Evolutionary conservation across 2,113 vertebrate genomes (phyloP).

Genomic region (Scatophagus argus): DNA sequence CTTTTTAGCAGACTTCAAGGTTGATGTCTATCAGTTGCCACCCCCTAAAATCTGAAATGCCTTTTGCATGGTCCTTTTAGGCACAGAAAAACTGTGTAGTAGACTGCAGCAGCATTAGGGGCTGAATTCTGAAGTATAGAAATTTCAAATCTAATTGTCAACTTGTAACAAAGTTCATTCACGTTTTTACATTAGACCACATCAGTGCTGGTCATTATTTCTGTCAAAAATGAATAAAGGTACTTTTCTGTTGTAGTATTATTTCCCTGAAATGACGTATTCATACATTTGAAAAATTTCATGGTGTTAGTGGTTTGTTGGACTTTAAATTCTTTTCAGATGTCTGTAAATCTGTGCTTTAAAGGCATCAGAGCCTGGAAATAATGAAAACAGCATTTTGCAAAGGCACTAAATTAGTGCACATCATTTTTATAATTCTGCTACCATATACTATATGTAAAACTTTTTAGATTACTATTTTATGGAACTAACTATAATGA

Average conservation of each 20-base stretch:
- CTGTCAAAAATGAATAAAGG: background rate
- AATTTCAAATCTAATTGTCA: background rate
- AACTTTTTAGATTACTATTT: constrained; percentile 3
- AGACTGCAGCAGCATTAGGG: background rate
- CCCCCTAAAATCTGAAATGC: constrained; percentile 49
- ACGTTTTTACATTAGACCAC: background rate
- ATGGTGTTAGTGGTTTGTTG: background rate
- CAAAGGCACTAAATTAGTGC: background rate
- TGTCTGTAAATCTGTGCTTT: background rate
- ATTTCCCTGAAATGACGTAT: background rate
- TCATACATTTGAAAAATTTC: constrained; percentile 7
- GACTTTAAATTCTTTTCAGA: constrained; percentile 31
- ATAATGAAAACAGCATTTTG: background rate
- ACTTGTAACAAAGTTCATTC: background rate
- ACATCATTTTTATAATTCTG: background rate
- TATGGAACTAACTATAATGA: background rate
- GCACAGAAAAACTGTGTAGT: constrained; percentile 2
- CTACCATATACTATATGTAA: background rate
- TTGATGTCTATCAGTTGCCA: constrained; percentile 67
- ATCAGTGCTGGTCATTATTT: background rate
- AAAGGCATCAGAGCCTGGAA: background rate
- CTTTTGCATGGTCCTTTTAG: background rate
- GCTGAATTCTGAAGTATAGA: background rate
- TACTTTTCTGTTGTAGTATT: background rate
- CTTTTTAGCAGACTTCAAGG: constrained; percentile 59